Evolutionary conservation across 2,888 invertebrate genomes (phyloP).

Genomic region (Antitype chi): DNA sequence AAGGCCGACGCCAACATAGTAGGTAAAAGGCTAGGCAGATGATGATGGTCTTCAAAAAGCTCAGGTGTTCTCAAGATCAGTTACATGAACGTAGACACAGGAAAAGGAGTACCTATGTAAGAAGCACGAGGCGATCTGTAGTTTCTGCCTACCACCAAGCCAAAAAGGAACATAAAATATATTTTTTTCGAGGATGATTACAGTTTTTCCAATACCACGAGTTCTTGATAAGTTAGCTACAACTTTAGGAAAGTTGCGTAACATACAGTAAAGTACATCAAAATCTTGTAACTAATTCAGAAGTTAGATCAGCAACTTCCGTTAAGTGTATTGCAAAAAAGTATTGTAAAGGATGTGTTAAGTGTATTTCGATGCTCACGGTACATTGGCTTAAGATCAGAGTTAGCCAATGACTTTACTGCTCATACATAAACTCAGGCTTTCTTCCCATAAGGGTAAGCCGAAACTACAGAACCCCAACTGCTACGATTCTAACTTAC

Average conservation of each 20-base stretch:
- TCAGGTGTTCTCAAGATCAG: too few relatives aligned
- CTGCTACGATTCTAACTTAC: background rate
- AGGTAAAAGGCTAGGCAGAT: too few relatives aligned
- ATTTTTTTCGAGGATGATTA: background rate
- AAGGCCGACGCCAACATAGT: too few relatives aligned
- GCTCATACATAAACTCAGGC: too few relatives aligned
- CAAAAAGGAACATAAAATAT: background rate
- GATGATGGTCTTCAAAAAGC: too few relatives aligned
- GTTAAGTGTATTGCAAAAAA: background rate
- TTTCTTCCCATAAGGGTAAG: too few relatives aligned
- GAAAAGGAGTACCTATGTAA: background rate
- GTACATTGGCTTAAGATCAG: too few relatives aligned
- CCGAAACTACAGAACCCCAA: background rate
- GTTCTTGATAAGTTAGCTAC: background rate
- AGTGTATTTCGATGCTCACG: background rate
- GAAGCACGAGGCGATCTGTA: background rate
- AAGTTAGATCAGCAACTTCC: background rate
- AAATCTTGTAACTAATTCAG: background rate
- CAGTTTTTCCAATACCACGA: background rate
- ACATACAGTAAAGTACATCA: slow-evolving; percentile 4
- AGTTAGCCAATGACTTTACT: background rate
- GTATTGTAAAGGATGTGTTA: background rate
- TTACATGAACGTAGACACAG: too few relatives aligned
- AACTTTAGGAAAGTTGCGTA: background rate
- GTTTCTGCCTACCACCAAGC: background rate